Conservation (phyloP, 53 echinoderm and acorn worm genomes). For the Patiria pectinifera region DNA sequence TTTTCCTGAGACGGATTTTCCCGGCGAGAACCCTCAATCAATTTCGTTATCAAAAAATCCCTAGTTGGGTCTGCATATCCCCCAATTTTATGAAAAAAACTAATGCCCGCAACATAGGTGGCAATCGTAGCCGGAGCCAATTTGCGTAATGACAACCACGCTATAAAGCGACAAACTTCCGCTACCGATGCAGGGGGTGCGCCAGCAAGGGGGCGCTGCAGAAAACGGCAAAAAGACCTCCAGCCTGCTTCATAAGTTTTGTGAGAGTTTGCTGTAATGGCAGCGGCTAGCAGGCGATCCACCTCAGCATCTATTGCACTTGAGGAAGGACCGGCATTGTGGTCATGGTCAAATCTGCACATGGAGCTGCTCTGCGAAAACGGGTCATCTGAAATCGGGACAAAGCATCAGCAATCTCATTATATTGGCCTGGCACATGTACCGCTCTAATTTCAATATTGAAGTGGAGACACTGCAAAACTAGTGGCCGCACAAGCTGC, state of each 20-base stretch:
- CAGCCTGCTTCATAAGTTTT: not conserved
- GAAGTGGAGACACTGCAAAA: conserved; percentile 34
- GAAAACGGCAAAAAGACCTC: not conserved
- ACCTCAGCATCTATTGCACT: not conserved
- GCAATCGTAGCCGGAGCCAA: conserved; percentile 1
- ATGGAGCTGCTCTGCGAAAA: not conserved
- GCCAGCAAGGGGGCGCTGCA: not conserved
- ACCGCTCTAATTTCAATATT: conserved; percentile 43
- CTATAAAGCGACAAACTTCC: not conserved
- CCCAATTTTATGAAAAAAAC: not conserved
- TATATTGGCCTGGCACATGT: conserved; percentile 42
- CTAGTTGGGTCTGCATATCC: not conserved
- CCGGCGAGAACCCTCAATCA: not conserved
- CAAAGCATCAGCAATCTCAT: conserved; percentile 59
- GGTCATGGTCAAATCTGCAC: not conserved
- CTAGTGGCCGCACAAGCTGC: conserved; percentile 24
- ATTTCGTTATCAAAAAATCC: not conserved
- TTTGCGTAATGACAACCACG: not conserved
- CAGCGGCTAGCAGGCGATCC: not conserved
- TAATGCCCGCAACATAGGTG: conserved; percentile 4
- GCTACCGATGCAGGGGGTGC: not conserved
- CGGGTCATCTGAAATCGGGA: conserved; percentile 57
- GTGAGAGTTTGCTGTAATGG: not conserved
- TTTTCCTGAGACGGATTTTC: not conserved
- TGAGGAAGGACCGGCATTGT: not conserved